A percentile compares a stretch with the other conserved stretches of the same genome.
Conservation (phyloP, 2,797 vertebrate species). For the Clarias platycephalus region DNA sequence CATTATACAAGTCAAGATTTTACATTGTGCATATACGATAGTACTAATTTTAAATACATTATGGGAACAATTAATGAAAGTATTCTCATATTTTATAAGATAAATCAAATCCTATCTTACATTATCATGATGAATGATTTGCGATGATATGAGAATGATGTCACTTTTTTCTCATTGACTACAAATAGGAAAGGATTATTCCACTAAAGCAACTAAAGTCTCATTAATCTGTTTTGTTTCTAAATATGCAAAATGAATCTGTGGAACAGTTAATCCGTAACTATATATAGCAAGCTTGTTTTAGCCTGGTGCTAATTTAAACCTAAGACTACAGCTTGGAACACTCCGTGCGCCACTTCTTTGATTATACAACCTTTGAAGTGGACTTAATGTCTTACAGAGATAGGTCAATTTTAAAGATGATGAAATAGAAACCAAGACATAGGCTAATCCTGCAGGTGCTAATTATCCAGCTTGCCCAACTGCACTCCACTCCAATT, state of each 20-base stretch:
- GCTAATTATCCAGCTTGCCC: constrained; percentile 16
- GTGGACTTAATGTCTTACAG: constrained; percentile 68
- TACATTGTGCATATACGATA: background rate
- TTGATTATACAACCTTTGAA: constrained; percentile 54
- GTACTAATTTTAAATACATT: background rate
- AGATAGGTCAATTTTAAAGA: constrained; percentile 61
- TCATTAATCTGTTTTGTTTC: background rate
- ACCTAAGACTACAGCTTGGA: background rate
- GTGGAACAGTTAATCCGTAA: background rate
- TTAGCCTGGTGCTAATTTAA: constrained; percentile 22
- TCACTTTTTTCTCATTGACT: background rate
- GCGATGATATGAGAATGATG: background rate
- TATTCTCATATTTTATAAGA: background rate
- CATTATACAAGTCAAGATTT: background rate
- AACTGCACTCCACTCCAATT: background rate
- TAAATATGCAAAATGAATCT: background rate
- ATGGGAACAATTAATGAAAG: background rate
- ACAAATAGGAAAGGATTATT: background rate
- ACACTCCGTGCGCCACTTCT: background rate
- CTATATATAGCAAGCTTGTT: background rate
- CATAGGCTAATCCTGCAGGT: constrained; percentile 30
- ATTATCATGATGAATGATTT: background rate
- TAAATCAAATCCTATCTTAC: too few relatives aligned
- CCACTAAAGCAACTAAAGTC: background rate
- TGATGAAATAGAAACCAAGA: constrained; percentile 35